Evolutionary conservation across 2,113 vertebrate genomes (phyloP).

Genomic region (Hippocampus comes): DNA sequence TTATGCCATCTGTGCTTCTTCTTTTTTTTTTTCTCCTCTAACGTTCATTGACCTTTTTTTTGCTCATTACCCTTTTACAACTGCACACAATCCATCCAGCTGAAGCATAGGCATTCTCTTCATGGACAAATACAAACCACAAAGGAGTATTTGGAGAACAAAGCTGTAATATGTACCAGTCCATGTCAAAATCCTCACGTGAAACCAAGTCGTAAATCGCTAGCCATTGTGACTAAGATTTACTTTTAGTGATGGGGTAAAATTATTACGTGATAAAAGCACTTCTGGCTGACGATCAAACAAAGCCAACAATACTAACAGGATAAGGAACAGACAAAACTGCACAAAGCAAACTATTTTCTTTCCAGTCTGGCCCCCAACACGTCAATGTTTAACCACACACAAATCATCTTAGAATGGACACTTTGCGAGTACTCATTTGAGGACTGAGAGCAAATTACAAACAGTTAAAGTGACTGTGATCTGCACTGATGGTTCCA

Average conservation of each 20-base stretch:
- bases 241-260: too few species aligned
- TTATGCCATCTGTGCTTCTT: conserved; percentile 45
- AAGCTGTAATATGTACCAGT: too few species aligned
- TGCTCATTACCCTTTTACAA: conserved; percentile 53
- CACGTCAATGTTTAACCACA: neutral
- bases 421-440: neutral
- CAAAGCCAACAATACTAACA: too few species aligned
- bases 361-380: too few species aligned
- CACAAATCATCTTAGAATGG: neutral
- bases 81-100: conserved; percentile 19
- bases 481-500: neutral
- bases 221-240: too few species aligned
- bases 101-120: neutral
- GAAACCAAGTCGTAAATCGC: too few species aligned
- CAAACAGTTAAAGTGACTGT: neutral
- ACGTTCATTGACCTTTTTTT: conserved; percentile 47
- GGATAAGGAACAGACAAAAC: too few species aligned
- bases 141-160: too few species aligned
- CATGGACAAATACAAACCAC: neutral
- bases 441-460: neutral
- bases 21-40: conserved; percentile 8
- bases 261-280: too few species aligned
- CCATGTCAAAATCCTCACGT: too few species aligned
- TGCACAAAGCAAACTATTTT: too few species aligned
- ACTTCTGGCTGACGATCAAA: too few species aligned